Conservation (phyloP, 2,113 vertebrate genomes). For the Taxidea taxus region DNA sequence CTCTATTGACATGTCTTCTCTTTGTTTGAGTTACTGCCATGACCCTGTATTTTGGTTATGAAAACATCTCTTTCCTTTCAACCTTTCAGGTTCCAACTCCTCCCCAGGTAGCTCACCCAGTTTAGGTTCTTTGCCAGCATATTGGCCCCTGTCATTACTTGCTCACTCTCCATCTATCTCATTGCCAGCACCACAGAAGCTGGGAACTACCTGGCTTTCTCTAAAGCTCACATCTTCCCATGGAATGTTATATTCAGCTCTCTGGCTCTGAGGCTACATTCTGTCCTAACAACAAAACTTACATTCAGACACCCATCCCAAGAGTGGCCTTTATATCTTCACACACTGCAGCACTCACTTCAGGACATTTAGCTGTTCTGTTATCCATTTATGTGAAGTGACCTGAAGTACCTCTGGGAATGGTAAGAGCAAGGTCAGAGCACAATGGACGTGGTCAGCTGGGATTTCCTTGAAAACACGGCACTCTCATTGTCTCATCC, state of each 20-base stretch:
- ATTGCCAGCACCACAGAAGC: neutral
- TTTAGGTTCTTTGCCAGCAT: neutral
- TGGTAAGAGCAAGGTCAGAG: conserved; percentile 49
- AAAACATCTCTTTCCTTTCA: neutral
- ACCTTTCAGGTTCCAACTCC: neutral
- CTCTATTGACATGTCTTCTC: neutral
- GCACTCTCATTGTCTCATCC: neutral
- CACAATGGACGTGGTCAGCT: neutral
- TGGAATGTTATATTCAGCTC: neutral
- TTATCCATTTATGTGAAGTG: conserved; percentile 64
- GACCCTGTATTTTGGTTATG: neutral
- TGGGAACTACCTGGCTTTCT: neutral
- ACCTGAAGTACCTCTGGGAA: conserved; percentile 49
- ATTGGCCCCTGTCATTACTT: neutral
- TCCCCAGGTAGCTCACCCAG: neutral
- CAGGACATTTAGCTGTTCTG: conserved; percentile 50
- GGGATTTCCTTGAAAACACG: conserved; percentile 11
- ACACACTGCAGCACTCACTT: conserved; percentile 29
- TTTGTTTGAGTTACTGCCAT: neutral
- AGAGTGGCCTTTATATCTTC: conserved; percentile 57
- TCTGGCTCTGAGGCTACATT: conserved; percentile 29
- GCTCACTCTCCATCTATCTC: neutral
- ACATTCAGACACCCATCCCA: conserved; percentile 48
- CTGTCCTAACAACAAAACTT: conserved; percentile 56
- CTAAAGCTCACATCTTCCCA: neutral